phyloP scores from a whole-genome alignment of 1,140 invertebrate species.

The Solen grandis region DNA sequence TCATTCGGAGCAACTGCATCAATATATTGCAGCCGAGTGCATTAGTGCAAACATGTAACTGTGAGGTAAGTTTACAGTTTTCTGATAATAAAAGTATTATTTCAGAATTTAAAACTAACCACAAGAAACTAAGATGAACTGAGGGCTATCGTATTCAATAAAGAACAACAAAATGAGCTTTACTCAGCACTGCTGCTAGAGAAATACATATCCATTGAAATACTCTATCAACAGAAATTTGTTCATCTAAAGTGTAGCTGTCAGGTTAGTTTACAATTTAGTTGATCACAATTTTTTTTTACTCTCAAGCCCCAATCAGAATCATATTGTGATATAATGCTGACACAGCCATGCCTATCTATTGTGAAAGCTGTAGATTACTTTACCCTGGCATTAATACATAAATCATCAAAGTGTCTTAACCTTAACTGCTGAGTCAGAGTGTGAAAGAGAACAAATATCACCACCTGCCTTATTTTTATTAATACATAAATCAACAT shows the following conservation, averaged over 20 bases:
- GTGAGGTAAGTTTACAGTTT: neutral
- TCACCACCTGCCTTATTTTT: neutral
- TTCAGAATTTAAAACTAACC: neutral
- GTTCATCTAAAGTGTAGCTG: neutral
- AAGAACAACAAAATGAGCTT: neutral
- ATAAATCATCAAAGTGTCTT: neutral
- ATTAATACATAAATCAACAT: neutral
- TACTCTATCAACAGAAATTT: neutral
- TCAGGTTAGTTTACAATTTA: neutral
- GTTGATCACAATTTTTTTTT: neutral
- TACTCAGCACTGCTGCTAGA: neutral
- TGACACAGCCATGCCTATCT: neutral
- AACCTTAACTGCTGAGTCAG: neutral
- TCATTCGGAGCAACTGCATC: neutral
- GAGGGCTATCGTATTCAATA: neutral
- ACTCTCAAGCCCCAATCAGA: neutral
- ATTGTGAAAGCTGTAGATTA: neutral
- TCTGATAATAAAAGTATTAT: neutral
- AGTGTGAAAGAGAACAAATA: neutral
- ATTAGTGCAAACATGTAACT: neutral
- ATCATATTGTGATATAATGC: neutral
- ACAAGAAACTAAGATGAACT: neutral
- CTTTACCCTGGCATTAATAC: neutral
- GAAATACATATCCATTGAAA: neutral
- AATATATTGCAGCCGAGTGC: neutral